Conservation (phyloP, 1,140 invertebrate genomes). For the Calephelis virginiensis region DNA sequence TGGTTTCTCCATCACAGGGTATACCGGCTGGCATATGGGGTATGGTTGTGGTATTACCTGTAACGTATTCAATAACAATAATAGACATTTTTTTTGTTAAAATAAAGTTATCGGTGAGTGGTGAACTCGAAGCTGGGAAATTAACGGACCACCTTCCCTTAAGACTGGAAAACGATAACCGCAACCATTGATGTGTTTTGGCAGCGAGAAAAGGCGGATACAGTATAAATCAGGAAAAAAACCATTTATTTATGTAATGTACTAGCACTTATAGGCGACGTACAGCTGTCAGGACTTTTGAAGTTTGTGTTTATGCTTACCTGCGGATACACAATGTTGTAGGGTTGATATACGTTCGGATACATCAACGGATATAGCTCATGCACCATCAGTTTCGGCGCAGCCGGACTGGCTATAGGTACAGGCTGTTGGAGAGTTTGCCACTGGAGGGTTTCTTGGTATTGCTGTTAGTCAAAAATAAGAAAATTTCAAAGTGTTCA, state of each 20-base stretch:
- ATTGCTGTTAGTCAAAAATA: constrained; percentile 32
- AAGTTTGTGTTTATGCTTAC: constrained; percentile 24
- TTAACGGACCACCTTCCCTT: neutral
- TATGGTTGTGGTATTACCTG: constrained; percentile 55
- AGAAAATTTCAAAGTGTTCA: too few relatives aligned
- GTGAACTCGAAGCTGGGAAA: neutral
- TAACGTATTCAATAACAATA: neutral
- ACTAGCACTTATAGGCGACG: too few relatives aligned
- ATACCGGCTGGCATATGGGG: constrained; percentile 48
- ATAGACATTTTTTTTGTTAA: too few relatives aligned
- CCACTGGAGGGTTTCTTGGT: constrained; percentile 48
- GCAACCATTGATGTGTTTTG: too few relatives aligned
- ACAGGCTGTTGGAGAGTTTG: constrained; percentile 27
- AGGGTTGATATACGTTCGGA: constrained; percentile 46
- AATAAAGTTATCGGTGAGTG: neutral
- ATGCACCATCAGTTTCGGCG: constrained; percentile 45
- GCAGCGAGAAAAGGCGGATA: too few relatives aligned
- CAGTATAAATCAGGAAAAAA: too few relatives aligned
- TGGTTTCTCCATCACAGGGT: constrained; percentile 41
- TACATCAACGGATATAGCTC: constrained; percentile 53
- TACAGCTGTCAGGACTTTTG: too few relatives aligned
- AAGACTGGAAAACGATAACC: neutral
- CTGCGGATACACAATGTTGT: constrained; percentile 55
- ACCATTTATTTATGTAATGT: too few relatives aligned
- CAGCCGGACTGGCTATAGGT: constrained; percentile 23